Conservation (phyloP, 2,888 invertebrate genomes). For the Brachylomia viminalis region DNA sequence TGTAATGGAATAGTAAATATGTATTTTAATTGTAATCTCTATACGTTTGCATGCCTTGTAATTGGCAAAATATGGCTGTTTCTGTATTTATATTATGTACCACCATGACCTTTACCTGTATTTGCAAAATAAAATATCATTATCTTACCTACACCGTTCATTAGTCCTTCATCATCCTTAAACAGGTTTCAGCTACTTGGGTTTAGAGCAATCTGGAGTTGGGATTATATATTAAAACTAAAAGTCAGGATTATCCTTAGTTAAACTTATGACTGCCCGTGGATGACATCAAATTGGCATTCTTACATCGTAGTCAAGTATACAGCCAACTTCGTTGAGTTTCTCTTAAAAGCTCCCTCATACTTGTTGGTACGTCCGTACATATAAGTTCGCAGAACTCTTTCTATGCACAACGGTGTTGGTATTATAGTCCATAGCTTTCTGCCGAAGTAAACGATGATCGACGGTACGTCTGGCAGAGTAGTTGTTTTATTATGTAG, state of each 20-base stretch:
- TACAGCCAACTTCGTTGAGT: not conserved
- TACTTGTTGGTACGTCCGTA: not conserved
- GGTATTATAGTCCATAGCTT: slow-evolving; percentile 40
- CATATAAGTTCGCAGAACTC: slow-evolving; percentile 39
- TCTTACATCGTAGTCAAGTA: not conserved
- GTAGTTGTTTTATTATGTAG: slow-evolving; percentile 65
- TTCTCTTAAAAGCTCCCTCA: not conserved
- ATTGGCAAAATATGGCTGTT: too few relatives aligned
- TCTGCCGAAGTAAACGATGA: slow-evolving; percentile 52
- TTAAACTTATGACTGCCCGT: not conserved
- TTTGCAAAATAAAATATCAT: too few relatives aligned
- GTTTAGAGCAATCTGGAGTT: not conserved
- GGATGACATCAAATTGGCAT: not conserved
- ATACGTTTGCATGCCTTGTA: too few relatives aligned
- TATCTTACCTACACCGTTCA: not conserved
- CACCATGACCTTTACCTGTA: too few relatives aligned
- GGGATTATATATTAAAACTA: not conserved
- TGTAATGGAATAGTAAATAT: too few relatives aligned
- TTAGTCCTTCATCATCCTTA: slow-evolving; percentile 13
- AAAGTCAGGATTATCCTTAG: not conserved
- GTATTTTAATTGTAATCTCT: too few relatives aligned
- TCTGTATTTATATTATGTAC: too few relatives aligned
- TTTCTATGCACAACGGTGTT: slow-evolving; percentile 29
- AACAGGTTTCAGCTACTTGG: not conserved
- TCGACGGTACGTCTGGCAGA: slow-evolving; percentile 51